Conservation (phyloP, 1,140 invertebrate genomes). For the Heterodera carotae region DNA sequence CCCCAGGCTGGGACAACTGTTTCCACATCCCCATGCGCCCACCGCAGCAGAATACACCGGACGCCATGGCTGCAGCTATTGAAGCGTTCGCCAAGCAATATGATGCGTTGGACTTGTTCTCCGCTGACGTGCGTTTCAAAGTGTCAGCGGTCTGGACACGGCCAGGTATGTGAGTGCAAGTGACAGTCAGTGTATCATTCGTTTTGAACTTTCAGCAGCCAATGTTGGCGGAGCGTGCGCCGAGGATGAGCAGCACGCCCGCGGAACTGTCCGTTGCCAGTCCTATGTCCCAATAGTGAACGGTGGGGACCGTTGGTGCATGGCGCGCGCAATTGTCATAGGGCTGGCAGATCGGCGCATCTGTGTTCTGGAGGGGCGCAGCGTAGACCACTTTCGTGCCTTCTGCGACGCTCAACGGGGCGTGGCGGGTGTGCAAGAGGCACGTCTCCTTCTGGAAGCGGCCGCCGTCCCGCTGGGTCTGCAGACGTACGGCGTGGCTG, state of each 20-base stretch:
- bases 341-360: not conserved
- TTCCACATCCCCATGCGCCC: not conserved
- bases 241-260: not conserved
- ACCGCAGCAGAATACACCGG: not conserved
- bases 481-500: not conserved
- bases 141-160: not conserved
- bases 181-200: too few species aligned
- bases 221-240: not conserved
- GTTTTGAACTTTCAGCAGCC: not conserved
- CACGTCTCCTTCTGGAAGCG: not conserved
- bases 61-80: not conserved
- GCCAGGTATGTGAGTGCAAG: not conserved
- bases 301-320: not conserved
- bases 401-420: not conserved
- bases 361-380: not conserved
- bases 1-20: too few species aligned
- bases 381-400: not conserved
- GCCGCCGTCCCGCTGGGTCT: not conserved
- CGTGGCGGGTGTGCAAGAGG: too few species aligned
- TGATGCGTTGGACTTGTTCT: not conserved
- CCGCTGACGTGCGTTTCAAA: not conserved
- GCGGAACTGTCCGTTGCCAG: not conserved
- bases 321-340: not conserved
- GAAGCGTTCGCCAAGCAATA: not conserved
- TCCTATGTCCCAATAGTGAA: not conserved